phyloP scores from a whole-genome alignment of 30 jellyfish, hydroid and myxozoan genomes.

The Mastigias papua region DNA sequence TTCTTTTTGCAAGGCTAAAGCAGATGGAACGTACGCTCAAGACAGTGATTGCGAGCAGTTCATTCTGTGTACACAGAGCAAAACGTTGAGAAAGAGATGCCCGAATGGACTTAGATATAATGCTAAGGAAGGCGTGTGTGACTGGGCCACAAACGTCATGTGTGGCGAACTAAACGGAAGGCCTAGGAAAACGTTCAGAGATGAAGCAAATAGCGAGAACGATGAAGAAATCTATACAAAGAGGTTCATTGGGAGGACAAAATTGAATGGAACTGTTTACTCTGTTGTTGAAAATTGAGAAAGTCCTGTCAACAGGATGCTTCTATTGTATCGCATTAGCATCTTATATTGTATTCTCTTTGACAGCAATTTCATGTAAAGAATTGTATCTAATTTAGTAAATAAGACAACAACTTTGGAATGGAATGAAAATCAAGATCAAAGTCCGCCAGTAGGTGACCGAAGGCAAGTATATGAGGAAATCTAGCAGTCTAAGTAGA shows the following conservation, averaged over 20 bases:
- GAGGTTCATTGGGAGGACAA: neutral
- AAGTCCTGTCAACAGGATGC: too few relatives aligned
- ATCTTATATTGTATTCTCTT: too few relatives aligned
- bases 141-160: conserved; percentile 87
- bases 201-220: neutral
- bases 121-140: conserved; percentile 82
- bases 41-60: conserved; percentile 70
- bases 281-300: neutral
- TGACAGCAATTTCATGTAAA: too few relatives aligned
- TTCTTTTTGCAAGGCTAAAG: conserved; percentile 41
- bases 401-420: too few relatives aligned
- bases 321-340: too few relatives aligned
- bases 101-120: conserved; percentile 78
- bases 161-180: conserved; percentile 23
- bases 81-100: conserved; percentile 56
- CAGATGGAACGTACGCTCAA: conserved; percentile 74
- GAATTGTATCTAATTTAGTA: too few relatives aligned
- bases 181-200: too few relatives aligned
- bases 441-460: too few relatives aligned
- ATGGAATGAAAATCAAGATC: too few relatives aligned
- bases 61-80: conserved; percentile 68
- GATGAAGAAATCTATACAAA: neutral
- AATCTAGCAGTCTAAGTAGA: too few relatives aligned
- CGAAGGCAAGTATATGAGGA: too few relatives aligned
- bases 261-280: neutral